These are phyloP conservation scores for Dendrolimus kikuchii DNA, from an alignment of 1,140 invertebrate genomes.

Conservation along the genomic window DNA sequence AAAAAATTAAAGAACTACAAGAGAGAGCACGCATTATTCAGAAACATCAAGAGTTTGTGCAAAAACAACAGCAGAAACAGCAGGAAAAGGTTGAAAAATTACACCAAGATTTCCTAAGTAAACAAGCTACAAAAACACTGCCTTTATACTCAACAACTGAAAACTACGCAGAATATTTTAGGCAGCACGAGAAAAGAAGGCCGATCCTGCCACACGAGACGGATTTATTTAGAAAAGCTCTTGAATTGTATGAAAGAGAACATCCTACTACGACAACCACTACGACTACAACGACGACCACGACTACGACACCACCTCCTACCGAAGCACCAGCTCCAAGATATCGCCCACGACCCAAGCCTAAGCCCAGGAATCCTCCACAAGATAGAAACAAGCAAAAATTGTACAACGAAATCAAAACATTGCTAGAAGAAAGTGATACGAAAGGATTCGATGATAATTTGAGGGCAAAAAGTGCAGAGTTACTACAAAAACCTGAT, in stretches of 20 bases:
- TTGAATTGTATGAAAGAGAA: conserved; percentile 65
- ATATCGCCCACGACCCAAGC: conserved; percentile 58
- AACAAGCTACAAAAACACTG: conserved; percentile 75
- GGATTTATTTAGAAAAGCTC: conserved; percentile 65
- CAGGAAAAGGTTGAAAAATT: conserved; percentile 77
- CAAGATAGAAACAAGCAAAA: conserved; percentile 68
- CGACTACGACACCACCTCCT: conserved; percentile 35
- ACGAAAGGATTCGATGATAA: conserved; percentile 61
- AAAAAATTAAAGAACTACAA: conserved; percentile 72
- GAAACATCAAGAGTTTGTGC: conserved; percentile 79
- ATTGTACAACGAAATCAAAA: conserved; percentile 70
- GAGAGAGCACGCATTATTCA: conserved; percentile 78
- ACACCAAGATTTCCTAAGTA: conserved; percentile 75
- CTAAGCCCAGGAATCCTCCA: conserved; percentile 55
- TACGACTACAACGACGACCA: conserved; percentile 64
- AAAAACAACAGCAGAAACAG: conserved; percentile 79
- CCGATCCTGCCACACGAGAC: conserved; percentile 63
- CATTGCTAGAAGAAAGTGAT: conserved; percentile 63
- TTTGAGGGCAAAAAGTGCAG: conserved; percentile 54
- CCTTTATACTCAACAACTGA: conserved; percentile 63
- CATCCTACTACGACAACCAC: conserved; percentile 62
- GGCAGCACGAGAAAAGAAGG: conserved; percentile 54
- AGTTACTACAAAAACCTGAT: conserved; percentile 66
- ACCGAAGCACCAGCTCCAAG: conserved; percentile 31
- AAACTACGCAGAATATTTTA: conserved; percentile 52